Evolutionary conservation across 2,888 invertebrate genomes (phyloP).

Genomic region (Philereme vetulata): DNA sequence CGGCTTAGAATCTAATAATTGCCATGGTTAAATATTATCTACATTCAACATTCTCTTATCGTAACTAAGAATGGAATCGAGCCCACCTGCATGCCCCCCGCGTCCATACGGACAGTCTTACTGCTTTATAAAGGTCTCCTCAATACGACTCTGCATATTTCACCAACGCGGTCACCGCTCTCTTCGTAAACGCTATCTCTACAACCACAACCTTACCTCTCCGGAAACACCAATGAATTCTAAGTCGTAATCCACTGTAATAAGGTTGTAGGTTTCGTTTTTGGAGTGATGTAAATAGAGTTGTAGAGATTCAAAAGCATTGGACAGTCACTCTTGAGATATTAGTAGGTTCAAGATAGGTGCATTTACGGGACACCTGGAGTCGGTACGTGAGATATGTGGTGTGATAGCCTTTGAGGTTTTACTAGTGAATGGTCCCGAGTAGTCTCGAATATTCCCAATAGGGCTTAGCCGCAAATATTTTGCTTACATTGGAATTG

Average conservation of each 20-base stretch:
- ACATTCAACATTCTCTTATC: slow-evolving; percentile 67
- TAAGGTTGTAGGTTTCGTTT: slow-evolving; percentile 28
- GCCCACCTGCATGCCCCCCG: slow-evolving; percentile 58
- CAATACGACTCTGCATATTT: slow-evolving; percentile 81
- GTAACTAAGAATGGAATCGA: slow-evolving; percentile 40
- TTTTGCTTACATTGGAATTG: slow-evolving; percentile 15
- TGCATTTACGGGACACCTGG: slow-evolving; percentile 69
- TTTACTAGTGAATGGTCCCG: slow-evolving; percentile 29
- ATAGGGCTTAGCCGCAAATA: slow-evolving; percentile 27
- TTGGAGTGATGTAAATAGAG: slow-evolving; percentile 29
- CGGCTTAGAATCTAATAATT: too few species aligned
- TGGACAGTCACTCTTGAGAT: slow-evolving; percentile 76
- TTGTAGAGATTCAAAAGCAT: slow-evolving; percentile 67
- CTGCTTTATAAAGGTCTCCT: slow-evolving; percentile 76
- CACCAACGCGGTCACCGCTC: slow-evolving; percentile 71
- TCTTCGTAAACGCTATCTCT: slow-evolving; percentile 77
- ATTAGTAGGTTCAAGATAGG: slow-evolving; percentile 76
- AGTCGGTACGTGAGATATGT: slow-evolving; percentile 67
- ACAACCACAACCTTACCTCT: slow-evolving; percentile 53
- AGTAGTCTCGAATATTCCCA: background rate
- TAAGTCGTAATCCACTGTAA: slow-evolving; percentile 34
- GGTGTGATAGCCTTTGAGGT: slow-evolving; percentile 73
- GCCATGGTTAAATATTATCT: slow-evolving; percentile 31
- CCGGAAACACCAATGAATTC: slow-evolving; percentile 31
- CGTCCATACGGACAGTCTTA: slow-evolving; percentile 73